A percentile compares a stretch with the other conserved stretches of the same genome.
Conservation (phyloP, 2,797 vertebrate species). For the Xyrichtys novacula region DNA sequence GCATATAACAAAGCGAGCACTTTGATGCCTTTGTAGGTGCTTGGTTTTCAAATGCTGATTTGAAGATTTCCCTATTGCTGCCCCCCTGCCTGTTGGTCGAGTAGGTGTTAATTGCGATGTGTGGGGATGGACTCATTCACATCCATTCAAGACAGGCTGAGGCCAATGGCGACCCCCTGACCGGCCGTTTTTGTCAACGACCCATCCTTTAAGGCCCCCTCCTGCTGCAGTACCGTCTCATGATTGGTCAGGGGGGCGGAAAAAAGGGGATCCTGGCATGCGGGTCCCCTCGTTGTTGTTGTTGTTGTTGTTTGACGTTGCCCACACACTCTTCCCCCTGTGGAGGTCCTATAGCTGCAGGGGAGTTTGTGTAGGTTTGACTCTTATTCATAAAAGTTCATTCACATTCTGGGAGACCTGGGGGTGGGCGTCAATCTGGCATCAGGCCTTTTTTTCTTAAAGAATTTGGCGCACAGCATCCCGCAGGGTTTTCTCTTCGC, state of each 20-base stretch:
- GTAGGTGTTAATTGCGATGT: conserved; percentile 85
- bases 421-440: conserved; percentile 82
- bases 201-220: conserved; percentile 77
- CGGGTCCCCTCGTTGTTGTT: conserved; percentile 75
- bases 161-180: conserved; percentile 59
- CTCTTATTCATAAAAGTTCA: conserved; percentile 84
- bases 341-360: conserved; percentile 73
- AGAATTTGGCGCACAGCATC: conserved; percentile 73
- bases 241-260: conserved; percentile 63
- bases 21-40: conserved; percentile 82
- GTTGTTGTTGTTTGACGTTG: conserved; percentile 78
- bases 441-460: conserved; percentile 72
- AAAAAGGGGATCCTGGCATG: conserved; percentile 69
- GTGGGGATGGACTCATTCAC: conserved; percentile 72
- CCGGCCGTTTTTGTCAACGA: conserved; percentile 69
- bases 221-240: conserved; percentile 59
- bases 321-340: conserved; percentile 75
- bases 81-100: conserved; percentile 68
- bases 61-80: conserved; percentile 66
- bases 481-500: conserved; percentile 73
- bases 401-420: conserved; percentile 85
- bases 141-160: conserved; percentile 70
- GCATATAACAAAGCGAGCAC: conserved; percentile 61
- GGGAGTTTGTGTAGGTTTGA: conserved; percentile 84
- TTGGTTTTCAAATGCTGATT: conserved; percentile 83